Evolutionary conservation across 2,113 vertebrate genomes (phyloP).

Genomic region (Pandion haliaetus): DNA sequence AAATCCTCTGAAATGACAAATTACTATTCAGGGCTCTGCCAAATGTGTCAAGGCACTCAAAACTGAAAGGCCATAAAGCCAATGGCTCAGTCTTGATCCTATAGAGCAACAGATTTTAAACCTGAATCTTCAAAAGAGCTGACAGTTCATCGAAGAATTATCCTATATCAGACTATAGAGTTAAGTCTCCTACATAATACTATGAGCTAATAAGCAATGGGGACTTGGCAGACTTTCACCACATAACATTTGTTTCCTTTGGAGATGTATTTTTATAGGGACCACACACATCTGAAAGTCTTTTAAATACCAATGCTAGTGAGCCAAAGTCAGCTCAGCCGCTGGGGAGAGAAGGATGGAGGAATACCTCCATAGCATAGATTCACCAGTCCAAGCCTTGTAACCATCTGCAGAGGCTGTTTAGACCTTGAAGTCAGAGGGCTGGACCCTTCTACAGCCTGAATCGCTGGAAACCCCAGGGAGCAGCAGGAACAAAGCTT

Average conservation of each 20-base stretch:
- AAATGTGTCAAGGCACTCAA: not conserved
- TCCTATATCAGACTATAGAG: not conserved
- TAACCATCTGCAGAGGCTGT: not conserved
- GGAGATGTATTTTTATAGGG: slow-evolving; percentile 52
- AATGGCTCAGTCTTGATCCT: not conserved
- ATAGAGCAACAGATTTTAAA: not conserved
- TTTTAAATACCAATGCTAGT: not conserved
- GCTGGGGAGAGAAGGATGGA: not conserved
- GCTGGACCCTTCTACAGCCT: not conserved
- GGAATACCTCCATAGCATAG: not conserved
- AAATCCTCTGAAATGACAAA: not conserved
- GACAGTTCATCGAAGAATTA: not conserved
- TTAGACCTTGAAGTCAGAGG: not conserved
- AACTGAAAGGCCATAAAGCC: not conserved
- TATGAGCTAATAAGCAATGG: not conserved
- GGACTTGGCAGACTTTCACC: slow-evolving; percentile 37
- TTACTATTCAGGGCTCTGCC: not conserved
- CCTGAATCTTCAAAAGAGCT: not conserved
- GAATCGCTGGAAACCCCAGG: not conserved
- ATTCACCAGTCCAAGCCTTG: not conserved
- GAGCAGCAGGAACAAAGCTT: not conserved
- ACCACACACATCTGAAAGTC: slow-evolving; percentile 54
- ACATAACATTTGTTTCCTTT: slow-evolving; percentile 50
- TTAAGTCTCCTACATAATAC: not conserved
- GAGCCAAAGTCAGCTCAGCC: not conserved